Conservation (phyloP, 2,888 invertebrate species). For the Phengaris arion region DNA sequence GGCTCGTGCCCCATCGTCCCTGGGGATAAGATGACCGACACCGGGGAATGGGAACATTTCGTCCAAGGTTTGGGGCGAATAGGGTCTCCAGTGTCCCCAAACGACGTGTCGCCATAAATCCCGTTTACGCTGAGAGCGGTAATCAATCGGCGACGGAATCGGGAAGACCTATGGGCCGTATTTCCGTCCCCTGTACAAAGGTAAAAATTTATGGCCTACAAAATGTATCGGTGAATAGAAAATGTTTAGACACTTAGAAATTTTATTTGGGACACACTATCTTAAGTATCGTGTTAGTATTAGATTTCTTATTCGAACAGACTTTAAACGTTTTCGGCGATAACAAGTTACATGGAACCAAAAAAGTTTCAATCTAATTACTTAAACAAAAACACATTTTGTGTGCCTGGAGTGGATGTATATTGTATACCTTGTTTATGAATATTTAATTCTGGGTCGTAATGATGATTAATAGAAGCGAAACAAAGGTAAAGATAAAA, state of each 20-base stretch:
- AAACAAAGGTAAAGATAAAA: slow-evolving; percentile 18
- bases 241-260: not conserved
- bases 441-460: slow-evolving; percentile 14
- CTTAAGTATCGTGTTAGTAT: not conserved
- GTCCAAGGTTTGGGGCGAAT: too few relatives aligned
- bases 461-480: slow-evolving; percentile 18
- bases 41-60: too few relatives aligned
- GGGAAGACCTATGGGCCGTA: slow-evolving; percentile 26
- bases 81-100: too few relatives aligned
- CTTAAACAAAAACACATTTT: not conserved
- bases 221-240: slow-evolving; percentile 14
- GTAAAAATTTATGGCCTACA: slow-evolving; percentile 24
- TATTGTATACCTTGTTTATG: not conserved
- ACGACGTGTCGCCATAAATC: slow-evolving; percentile 37
- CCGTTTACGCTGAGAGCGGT: slow-evolving; percentile 39
- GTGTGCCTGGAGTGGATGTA: not conserved
- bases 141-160: slow-evolving; percentile 41
- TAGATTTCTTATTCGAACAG: not conserved
- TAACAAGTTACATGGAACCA: too few relatives aligned
- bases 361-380: not conserved
- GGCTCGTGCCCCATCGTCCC: not conserved
- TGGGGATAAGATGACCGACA: too few relatives aligned
- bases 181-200: slow-evolving; percentile 19
- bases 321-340: too few relatives aligned
- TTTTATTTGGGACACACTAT: not conserved